phyloP scores from a whole-genome alignment of 1,140 invertebrate species.

The Stegodyphus mimosarum region DNA sequence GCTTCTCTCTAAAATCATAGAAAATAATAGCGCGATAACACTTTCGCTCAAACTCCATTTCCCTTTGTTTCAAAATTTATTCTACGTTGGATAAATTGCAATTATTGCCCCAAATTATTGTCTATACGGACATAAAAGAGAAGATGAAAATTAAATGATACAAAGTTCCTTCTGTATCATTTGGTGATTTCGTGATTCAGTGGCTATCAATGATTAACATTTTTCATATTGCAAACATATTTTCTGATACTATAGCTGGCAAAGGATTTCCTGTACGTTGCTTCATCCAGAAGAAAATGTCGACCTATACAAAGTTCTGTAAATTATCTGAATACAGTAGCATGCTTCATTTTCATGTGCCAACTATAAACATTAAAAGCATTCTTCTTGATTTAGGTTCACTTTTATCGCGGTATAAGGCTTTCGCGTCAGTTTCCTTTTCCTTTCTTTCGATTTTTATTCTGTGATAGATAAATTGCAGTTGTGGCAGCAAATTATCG shows the following conservation, averaged over 20 bases:
- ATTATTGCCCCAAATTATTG: background rate
- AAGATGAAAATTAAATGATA: no score
- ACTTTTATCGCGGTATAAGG: background rate
- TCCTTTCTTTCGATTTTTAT: slow-evolving; percentile 1
- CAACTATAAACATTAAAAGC: slow-evolving; percentile 9
- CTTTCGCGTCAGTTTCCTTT: background rate
- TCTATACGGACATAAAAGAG: background rate
- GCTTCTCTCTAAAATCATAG: slow-evolving; percentile 1
- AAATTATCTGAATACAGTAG: slow-evolving; percentile 13
- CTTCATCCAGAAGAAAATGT: background rate
- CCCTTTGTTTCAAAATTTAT: slow-evolving; percentile 2
- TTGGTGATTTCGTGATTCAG: no score
- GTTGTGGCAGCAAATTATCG: background rate
- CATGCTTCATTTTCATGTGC: slow-evolving; percentile 4
- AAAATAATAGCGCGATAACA: slow-evolving; percentile 2
- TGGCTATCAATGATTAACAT: background rate
- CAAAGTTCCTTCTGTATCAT: no score
- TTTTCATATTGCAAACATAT: background rate
- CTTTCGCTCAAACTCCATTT: background rate
- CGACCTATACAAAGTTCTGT: background rate
- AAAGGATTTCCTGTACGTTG: background rate
- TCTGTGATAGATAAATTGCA: background rate
- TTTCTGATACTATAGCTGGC: background rate
- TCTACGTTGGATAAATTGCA: background rate
- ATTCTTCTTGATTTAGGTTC: slow-evolving; percentile 20